phyloP scores from a whole-genome alignment of 2,797 vertebrate species.

The Sciurus vulgaris region DNA sequence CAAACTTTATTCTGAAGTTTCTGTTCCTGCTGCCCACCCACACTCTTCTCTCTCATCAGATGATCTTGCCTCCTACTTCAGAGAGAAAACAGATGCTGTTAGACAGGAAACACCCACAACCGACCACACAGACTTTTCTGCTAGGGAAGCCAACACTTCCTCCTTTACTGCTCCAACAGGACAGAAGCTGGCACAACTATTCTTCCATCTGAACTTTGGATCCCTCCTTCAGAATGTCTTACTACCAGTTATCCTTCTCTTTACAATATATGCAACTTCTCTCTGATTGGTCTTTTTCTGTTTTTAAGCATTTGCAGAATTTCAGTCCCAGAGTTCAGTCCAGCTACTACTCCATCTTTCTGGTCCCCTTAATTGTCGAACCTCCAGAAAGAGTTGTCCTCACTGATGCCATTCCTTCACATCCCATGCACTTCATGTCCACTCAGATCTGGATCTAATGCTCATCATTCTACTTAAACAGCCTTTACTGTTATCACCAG shows the following conservation, averaged over 20 bases:
- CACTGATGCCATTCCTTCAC: accelerated
- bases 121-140: background rate
- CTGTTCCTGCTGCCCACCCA: background rate
- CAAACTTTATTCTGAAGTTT: background rate
- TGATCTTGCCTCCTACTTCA: background rate
- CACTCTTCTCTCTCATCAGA: background rate
- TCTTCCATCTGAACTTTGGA: background rate
- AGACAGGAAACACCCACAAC: constrained; percentile 10
- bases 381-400: background rate
- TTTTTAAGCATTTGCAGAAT: background rate
- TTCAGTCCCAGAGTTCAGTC: background rate
- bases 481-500: background rate
- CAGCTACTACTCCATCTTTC: background rate
- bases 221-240: background rate
- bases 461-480: background rate
- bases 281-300: background rate
- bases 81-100: background rate
- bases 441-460: background rate
- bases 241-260: background rate
- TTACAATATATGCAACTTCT: background rate
- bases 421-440: background rate
- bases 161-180: background rate
- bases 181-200: background rate
- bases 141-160: accelerated
- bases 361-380: background rate